Percentiles rank a stretch among this genome's conserved stretches.
phyloP scores from a whole-genome alignment of 2,797 vertebrate genomes.

The Sebastes hubbsi region DNA sequence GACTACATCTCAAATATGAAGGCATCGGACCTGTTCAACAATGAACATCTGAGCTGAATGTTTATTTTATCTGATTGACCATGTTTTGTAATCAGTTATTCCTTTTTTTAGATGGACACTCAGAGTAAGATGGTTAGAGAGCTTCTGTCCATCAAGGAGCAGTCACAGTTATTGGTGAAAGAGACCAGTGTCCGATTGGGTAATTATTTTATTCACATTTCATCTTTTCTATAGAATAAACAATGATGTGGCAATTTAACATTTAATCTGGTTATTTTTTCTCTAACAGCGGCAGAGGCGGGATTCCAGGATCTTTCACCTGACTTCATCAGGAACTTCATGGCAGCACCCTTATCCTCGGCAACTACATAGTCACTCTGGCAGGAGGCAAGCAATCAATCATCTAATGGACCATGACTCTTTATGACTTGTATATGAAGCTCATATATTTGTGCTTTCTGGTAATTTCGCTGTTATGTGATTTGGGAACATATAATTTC shows the following conservation, averaged over 20 bases:
- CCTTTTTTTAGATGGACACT: constrained; percentile 75
- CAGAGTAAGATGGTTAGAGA: constrained; percentile 77
- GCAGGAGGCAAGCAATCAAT: constrained; percentile 8
- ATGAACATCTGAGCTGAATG: background rate
- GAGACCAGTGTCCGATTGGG: constrained; percentile 80
- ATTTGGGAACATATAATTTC: background rate
- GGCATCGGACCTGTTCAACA: background rate
- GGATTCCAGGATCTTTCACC: constrained; percentile 77
- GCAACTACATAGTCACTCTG: constrained; percentile 42
- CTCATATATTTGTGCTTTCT: background rate
- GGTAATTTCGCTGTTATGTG: background rate
- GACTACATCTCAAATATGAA: background rate
- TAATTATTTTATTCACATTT: constrained; percentile 51
- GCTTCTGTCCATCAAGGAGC: constrained; percentile 78
- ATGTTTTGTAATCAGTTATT: background rate
- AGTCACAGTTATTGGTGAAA: constrained; percentile 75
- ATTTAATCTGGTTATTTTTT: constrained; percentile 15
- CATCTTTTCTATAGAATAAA: background rate
- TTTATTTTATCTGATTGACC: background rate
- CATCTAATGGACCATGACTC: background rate
- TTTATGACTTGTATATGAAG: background rate
- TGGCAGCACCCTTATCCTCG: constrained; percentile 59
- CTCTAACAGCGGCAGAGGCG: constrained; percentile 65
- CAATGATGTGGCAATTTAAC: background rate
- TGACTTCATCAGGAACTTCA: constrained; percentile 69